Percentiles rank a stretch among this genome's conserved stretches.
Conservation (phyloP, 2,888 invertebrate genomes). For the Troides aeacus region DNA sequence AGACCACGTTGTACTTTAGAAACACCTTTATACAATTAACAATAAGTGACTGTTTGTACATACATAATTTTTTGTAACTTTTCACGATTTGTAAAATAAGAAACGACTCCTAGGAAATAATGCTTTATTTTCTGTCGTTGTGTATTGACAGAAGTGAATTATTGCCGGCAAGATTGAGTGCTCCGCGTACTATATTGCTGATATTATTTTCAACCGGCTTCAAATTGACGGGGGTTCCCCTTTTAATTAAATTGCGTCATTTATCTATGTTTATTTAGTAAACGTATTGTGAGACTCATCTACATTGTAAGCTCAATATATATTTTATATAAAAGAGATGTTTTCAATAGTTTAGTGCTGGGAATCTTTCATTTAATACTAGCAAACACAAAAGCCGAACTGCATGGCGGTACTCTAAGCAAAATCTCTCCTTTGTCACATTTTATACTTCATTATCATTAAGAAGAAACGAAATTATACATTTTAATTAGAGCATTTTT, state of each 20-base stretch:
- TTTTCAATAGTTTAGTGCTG: neutral
- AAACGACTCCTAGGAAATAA: constrained; percentile 55
- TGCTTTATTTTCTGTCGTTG: constrained; percentile 69
- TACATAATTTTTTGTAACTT: neutral
- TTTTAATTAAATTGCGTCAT: constrained; percentile 30
- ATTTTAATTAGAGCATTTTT: too few species aligned
- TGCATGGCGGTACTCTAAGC: too few species aligned
- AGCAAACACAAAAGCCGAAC: too few species aligned
- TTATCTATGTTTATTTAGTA: constrained; percentile 28
- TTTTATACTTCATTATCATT: too few species aligned
- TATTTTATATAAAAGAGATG: neutral
- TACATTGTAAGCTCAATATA: neutral
- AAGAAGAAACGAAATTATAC: too few species aligned
- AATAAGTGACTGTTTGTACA: neutral
- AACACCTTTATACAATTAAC: neutral
- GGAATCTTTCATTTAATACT: neutral
- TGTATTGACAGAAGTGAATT: constrained; percentile 71
- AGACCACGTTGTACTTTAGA: too few species aligned
- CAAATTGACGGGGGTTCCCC: constrained; percentile 28
- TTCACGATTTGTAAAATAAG: constrained; percentile 46
- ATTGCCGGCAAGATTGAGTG: constrained; percentile 60
- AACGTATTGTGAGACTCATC: constrained; percentile 2
- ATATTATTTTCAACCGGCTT: constrained; percentile 30
- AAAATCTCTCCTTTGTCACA: too few species aligned
- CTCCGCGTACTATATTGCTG: constrained; percentile 32